These are phyloP conservation scores for Anagrus nilaparvatae DNA, from an alignment of 1,140 invertebrate genomes.

Conservation along the genomic window DNA sequence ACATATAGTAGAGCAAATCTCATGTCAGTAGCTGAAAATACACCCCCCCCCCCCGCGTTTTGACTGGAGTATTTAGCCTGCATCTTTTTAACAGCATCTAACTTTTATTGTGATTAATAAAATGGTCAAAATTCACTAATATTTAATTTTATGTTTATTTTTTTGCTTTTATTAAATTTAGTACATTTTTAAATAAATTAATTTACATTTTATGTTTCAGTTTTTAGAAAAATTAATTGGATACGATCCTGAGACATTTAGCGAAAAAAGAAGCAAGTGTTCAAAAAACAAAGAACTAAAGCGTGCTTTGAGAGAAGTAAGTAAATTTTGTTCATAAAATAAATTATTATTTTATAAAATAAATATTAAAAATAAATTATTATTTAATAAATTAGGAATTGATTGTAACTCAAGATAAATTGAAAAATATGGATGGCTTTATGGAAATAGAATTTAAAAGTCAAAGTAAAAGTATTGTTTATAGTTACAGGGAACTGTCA, in stretches of 20 bases:
- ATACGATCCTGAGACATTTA: constrained; percentile 28
- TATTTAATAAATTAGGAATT: constrained; percentile 20
- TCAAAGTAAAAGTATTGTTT: too few relatives aligned
- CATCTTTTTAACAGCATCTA: too few relatives aligned
- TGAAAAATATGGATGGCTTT: constrained; percentile 27
- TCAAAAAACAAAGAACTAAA: constrained; percentile 26
- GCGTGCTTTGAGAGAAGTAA: constrained; percentile 25
- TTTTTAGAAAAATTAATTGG: constrained; percentile 30
- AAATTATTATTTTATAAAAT: constrained; percentile 1
- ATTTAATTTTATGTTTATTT: too few relatives aligned
- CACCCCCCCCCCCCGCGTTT: too few relatives aligned
- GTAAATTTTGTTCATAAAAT: constrained; percentile 1
- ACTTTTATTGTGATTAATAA: too few relatives aligned
- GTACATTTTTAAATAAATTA: too few relatives aligned
- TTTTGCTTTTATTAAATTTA: too few relatives aligned
- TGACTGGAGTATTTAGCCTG: too few relatives aligned
- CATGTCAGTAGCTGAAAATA: too few relatives aligned
- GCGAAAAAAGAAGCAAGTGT: constrained; percentile 26
- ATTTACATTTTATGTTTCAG: constrained; percentile 24
- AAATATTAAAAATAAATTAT: not conserved
- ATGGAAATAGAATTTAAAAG: constrained; percentile 29
- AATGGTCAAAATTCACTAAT: too few relatives aligned
- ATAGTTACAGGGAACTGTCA: too few relatives aligned
- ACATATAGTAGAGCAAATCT: too few relatives aligned
- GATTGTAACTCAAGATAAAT: constrained; percentile 22